Evolutionary conservation across 2,888 invertebrate species (phyloP), one percentile per base, ranked within the genome.

Genomic region (Drosophila neonasuta): DNA sequence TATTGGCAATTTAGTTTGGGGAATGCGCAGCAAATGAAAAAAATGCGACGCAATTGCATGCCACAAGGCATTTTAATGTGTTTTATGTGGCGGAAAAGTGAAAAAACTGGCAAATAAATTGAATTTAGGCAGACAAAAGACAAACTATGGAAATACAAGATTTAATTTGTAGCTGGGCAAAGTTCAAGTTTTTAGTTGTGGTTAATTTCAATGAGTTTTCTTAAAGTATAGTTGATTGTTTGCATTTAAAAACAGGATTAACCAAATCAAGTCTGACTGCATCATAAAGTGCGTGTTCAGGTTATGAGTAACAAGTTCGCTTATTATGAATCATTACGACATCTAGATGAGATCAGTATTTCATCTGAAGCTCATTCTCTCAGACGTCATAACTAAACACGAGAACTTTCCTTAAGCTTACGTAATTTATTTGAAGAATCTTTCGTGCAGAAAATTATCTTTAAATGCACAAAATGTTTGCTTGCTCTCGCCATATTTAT

Each of bases 1-100:
- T 73, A 72, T 68, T 72, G 54, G 54, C 68, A 39, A 57, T 73
- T 72, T 57, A 49, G 56, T 63, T 57, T 50, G 41, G 55, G 11
- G 13, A 68, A 45, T 58, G 55, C 51, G 55, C 41, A 48, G 46
- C 56, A 54, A 72, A 68, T 54, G 54, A 42, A 54, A 63, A 55
- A 13, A 34, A 55, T 55, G 56, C 24, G 24, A 60, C 69, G 69
- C 63, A 71, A 39, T 67, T 67, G 49, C 17, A 56, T 36, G 41
- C 54, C n/a, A 34, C 10, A 48, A 24, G 50, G 34, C 59, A 45
- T 29, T 52, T 46, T 42, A 9, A 20, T 58, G 17, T 17, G 49
- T 24, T 71, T 71, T 46, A 57, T 72, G 60, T 41, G 30, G 57
- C 24, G 73, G 60, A 68, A 72, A 63, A 72, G 36, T 17, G 48